Percentiles rank a stretch among this genome's conserved stretches.
Evolutionary conservation across 2,888 invertebrate genomes (phyloP).

Genomic region (Drosophila aldrichi): DNA sequence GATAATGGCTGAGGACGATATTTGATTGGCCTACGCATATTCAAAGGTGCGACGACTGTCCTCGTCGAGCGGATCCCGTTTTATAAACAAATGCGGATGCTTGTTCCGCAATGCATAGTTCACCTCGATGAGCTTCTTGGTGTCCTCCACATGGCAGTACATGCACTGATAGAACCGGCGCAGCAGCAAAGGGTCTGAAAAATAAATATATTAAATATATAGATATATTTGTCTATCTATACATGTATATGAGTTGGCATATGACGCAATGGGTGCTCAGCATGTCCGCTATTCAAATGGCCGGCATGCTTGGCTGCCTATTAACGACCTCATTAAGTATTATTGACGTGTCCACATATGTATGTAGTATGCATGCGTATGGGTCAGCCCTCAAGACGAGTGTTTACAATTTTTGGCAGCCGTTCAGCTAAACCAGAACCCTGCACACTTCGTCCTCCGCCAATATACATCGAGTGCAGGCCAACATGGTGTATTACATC

Average conservation of each 20-base stretch:
- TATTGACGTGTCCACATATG: conserved; percentile 21
- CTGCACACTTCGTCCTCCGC: not conserved
- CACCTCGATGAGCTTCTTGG: conserved; percentile 79
- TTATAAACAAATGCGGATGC: conserved; percentile 86
- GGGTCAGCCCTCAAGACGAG: conserved; percentile 11
- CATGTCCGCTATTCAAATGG: conserved; percentile 29
- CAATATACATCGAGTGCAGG: not conserved
- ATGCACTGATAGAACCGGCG: conserved; percentile 79
- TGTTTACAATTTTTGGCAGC: conserved; percentile 32
- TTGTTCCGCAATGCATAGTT: conserved; percentile 86
- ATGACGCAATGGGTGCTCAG: conserved; percentile 61
- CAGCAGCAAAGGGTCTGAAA: conserved; percentile 77
- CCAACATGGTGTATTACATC: not conserved
- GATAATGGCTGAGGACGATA: not conserved
- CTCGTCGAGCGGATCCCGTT: conserved; percentile 85
- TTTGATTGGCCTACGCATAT: conserved; percentile 68
- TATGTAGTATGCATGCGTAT: not conserved
- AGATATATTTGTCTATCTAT: not conserved
- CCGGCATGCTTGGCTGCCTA: conserved; percentile 44
- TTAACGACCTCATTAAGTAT: conserved; percentile 68
- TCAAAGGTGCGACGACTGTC: conserved; percentile 71
- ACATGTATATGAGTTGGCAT: not conserved
- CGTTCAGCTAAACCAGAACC: conserved; percentile 13
- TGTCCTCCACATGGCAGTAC: conserved; percentile 72
- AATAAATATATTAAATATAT: conserved; percentile 10